Percentiles rank a stretch among this genome's conserved stretches.
phyloP scores from a whole-genome alignment of 2,888 invertebrate species.

The Idaea aversata region DNA sequence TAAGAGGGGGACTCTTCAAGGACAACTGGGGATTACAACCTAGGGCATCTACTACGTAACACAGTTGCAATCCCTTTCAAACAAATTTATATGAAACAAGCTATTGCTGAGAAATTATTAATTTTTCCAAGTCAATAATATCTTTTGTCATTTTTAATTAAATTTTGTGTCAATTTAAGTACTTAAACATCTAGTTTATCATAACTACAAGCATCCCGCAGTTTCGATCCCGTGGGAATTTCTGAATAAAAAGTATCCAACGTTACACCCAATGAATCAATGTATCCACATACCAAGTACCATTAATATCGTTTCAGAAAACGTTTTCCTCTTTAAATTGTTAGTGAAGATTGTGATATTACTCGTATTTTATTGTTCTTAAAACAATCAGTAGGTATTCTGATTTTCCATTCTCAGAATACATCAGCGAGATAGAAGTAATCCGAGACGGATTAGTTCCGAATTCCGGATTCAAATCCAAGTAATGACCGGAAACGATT shows the following conservation, averaged over 20 bases:
- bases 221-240: no score
- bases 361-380: neutral
- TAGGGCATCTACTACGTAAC: slow-evolving; percentile 10
- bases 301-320: no score
- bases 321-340: no score
- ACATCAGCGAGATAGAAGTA: slow-evolving; percentile 33
- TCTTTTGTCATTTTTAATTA: no score
- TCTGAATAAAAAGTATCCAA: no score
- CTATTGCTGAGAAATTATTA: neutral
- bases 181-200: no score
- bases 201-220: no score
- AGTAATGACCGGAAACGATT: slow-evolving; percentile 36
- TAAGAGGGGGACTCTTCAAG: slow-evolving; percentile 33
- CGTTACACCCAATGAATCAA: no score
- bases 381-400: neutral
- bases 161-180: no score
- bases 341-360: no score
- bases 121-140: no score
- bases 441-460: slow-evolving; percentile 55
- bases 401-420: neutral
- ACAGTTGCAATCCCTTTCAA: neutral
- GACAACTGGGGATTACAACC: neutral
- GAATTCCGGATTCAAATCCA: slow-evolving; percentile 33
- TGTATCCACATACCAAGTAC: no score
- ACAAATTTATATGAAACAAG: neutral